Conservation (phyloP, 2,888 invertebrate genomes). For the Dorcus parallelipipedus region DNA sequence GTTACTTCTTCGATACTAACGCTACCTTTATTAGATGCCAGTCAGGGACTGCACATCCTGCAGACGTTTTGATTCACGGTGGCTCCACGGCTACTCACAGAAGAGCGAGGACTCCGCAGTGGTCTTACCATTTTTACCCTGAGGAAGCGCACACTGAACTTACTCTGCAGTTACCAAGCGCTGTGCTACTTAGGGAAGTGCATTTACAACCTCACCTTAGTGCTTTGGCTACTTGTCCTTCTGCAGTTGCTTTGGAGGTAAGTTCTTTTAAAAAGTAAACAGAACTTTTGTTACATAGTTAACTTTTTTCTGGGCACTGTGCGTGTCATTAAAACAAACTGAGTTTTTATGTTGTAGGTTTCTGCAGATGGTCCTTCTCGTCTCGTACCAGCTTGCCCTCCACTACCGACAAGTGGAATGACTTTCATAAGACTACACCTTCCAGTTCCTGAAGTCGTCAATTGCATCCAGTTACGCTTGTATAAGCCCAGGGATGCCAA, state of each 20-base stretch:
- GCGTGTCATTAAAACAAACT: not conserved
- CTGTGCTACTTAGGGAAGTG: conserved; percentile 82
- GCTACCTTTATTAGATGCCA: conserved; percentile 31
- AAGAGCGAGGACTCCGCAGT: conserved; percentile 85
- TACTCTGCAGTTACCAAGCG: conserved; percentile 82
- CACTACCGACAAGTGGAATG: conserved; percentile 82
- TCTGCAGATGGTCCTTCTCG: conserved; percentile 76
- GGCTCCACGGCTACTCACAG: conserved; percentile 67
- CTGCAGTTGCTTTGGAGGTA: conserved; percentile 82
- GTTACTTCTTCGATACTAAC: not conserved
- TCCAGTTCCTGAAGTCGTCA: conserved; percentile 80
- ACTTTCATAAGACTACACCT: conserved; percentile 82
- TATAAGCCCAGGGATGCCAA: conserved; percentile 87
- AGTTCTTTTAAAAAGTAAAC: not conserved
- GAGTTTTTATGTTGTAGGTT: conserved; percentile 25
- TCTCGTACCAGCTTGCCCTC: conserved; percentile 79
- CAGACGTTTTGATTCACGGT: conserved; percentile 80
- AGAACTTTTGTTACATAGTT: too few species aligned
- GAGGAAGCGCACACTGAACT: conserved; percentile 87
- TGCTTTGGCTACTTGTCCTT: conserved; percentile 83
- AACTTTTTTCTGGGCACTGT: too few species aligned
- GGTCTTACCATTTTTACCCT: conserved; percentile 94
- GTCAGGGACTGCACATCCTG: conserved; percentile 72
- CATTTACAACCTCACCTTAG: conserved; percentile 82
- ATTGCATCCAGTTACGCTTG: conserved; percentile 68